Conservation (phyloP, 1,140 invertebrate species). For the Arctopsyche grandis region DNA sequence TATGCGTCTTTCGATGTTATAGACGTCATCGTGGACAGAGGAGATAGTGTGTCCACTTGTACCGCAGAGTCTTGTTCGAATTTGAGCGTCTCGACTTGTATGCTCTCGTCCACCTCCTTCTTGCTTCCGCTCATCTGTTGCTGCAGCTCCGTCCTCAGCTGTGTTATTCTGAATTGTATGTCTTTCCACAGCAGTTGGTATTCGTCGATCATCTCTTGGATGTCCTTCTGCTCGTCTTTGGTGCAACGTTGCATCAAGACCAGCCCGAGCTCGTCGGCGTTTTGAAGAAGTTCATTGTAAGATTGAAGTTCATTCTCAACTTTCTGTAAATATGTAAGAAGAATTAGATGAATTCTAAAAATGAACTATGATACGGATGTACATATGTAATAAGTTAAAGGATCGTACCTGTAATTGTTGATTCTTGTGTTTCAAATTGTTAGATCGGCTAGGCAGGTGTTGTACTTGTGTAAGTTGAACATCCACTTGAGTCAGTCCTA, state of each 20-base stretch:
- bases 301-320: constrained; percentile 70
- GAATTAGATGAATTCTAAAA: constrained; percentile 18
- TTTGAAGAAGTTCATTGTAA: constrained; percentile 62
- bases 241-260: constrained; percentile 69
- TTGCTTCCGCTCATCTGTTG: constrained; percentile 56
- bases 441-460: constrained; percentile 67
- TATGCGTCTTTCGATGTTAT: constrained; percentile 85
- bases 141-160: constrained; percentile 64
- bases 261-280: constrained; percentile 69
- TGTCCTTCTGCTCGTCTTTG: constrained; percentile 62
- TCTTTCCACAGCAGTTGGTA: constrained; percentile 75
- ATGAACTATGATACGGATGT: background rate
- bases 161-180: constrained; percentile 67
- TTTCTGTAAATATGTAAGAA: constrained; percentile 56
- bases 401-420: constrained; percentile 60
- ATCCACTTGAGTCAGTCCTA: constrained; percentile 75
- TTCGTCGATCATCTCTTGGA: constrained; percentile 75
- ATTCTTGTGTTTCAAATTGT: constrained; percentile 60
- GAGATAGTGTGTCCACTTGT: constrained; percentile 80
- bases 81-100: constrained; percentile 78
- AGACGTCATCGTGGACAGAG: constrained; percentile 65
- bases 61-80: constrained; percentile 80
- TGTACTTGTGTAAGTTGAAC: constrained; percentile 75
- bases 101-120: constrained; percentile 68
- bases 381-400: constrained; percentile 7